Evolutionary conservation across 2,888 invertebrate genomes (phyloP), one percentile per base, ranked within the genome.

Genomic region (Lasioglossum figueresi): DNA sequence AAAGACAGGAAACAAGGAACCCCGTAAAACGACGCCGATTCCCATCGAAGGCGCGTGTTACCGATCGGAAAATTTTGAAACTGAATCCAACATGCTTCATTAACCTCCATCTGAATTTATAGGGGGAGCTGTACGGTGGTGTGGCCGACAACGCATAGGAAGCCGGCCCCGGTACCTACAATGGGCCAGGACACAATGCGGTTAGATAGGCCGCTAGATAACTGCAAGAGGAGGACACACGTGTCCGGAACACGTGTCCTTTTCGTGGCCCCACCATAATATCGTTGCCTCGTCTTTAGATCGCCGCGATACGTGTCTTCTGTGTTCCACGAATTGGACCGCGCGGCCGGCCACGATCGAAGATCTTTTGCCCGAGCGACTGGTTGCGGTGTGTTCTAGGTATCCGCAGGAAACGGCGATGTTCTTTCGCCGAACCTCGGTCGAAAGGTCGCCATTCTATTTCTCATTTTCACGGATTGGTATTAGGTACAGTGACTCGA

Each of bases 211-310:
- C 82, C 85, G 34, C 71, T 80, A 91, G 90, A 90, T 89, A 88
- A 90, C 80, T 73, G 77, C 85, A 80, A 86, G 86, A 89, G 75
- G 87, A 89, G 91, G 85, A 89, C 91, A 91, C 92, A 91, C 90
- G 91, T 92, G 91, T 89, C 88, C 84, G 80, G 89, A 92, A 92
- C 92, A 92, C 92, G 91, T 92, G 92, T 91, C 88, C 87, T 87
- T 84, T 87, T 87, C 88, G 86, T 90, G 85, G 86, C 80, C 83
- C 86, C 85, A 73, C 76, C 72, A 74, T 86, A 82, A 90, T 83
- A 88, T 88, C 87, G 82, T 84, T 87, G 78, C 79, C 78, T 83
- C 78, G 85, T 76, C 87, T 85, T 85, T 63, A 89, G 88, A 91
- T 91, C 85, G 82, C 82, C 78, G 68, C 82, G 91, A 91, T 90